These are phyloP conservation scores for Pygathrix nemaeus DNA, from an alignment of 2,113 vertebrate species.

Conservation along the genomic window DNA sequence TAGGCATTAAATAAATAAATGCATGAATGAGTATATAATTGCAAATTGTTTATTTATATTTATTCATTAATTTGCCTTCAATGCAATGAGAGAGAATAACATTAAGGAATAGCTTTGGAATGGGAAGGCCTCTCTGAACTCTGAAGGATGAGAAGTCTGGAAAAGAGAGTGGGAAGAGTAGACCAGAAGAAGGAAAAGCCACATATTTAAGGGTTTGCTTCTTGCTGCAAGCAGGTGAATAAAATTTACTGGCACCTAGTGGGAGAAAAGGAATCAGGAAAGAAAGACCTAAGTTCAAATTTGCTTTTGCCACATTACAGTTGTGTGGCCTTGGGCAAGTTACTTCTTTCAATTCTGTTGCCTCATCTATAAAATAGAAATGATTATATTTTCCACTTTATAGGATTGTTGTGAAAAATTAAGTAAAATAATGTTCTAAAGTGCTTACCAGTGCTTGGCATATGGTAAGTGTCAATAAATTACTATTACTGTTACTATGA, in stretches of 20 bases:
- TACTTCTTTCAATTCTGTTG: conserved; percentile 41
- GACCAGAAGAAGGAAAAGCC: background rate
- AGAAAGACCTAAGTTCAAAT: conserved; percentile 39
- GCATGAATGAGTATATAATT: background rate
- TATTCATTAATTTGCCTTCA: background rate
- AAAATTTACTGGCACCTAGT: background rate
- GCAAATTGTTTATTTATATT: conserved; percentile 19
- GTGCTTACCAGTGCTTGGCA: conserved; percentile 55
- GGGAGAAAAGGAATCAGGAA: background rate
- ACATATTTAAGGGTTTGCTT: background rate
- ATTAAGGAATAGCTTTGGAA: background rate
- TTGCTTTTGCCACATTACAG: conserved; percentile 7
- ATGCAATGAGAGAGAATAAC: background rate
- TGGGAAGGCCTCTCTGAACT: background rate
- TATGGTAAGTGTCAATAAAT: conserved; percentile 62
- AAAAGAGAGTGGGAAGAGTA: background rate
- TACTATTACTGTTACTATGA: conserved; percentile 56
- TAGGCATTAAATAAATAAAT: background rate
- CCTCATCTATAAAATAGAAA: conserved; percentile 31
- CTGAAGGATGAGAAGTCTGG: background rate
- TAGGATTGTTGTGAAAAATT: conserved; percentile 62
- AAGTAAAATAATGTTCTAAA: conserved; percentile 64
- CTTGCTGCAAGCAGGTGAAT: background rate
- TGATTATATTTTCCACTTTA: conserved; percentile 21
- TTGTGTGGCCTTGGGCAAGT: conserved; percentile 29